Evolutionary conservation across 2,888 invertebrate genomes (phyloP), one percentile per base, ranked within the genome.

Genomic region (Vannuccia rotundouncinata): DNA sequence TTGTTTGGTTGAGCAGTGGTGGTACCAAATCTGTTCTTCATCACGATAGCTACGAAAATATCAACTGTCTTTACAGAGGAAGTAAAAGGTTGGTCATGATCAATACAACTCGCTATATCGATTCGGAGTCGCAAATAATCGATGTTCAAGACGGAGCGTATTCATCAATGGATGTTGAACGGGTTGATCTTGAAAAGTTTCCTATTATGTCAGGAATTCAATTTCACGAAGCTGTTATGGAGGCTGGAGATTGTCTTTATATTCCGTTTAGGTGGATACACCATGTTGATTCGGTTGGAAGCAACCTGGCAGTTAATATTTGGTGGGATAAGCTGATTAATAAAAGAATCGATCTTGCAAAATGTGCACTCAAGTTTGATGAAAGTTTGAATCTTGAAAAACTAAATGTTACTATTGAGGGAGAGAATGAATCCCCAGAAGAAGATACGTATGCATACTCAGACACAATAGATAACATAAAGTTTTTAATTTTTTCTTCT

Each of bases 1-100:
- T 87, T 27, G 85, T 87, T 85, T 88, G 87, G 87, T 86, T 85
- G 82, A 87, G 87, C 82, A 86, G 86, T 82, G 88, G 88, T 2
- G 87, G 87, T 1, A 88, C 88, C 0, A 85, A 85, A 59, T 87
- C 87, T n/a, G 87, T 88, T 17, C 84, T 86, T 0, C 88, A 88
- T 82, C 85, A 85, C 5, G 88, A 88, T 81, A 82, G 84, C 45
- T 85, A 86, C 17, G 87, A 87, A 78, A 88, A 88, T 82, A 85
- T 88, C 80, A 87, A 86, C 83, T 88, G 88, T 83, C 78, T 87
- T 22, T 85, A 83, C 31, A 82, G 85, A 10, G 88, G 88, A 30
- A 82, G 83, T 10, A 88, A 88, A 81, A 82, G 84, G 28, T 83
- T 88, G 29, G 83, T 86, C 29, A 83, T 87, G 82, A 84, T 87